Evolutionary conservation across 2,113 vertebrate species (phyloP), one percentile per base, ranked within the genome.

Genomic region (Uria aalge): DNA sequence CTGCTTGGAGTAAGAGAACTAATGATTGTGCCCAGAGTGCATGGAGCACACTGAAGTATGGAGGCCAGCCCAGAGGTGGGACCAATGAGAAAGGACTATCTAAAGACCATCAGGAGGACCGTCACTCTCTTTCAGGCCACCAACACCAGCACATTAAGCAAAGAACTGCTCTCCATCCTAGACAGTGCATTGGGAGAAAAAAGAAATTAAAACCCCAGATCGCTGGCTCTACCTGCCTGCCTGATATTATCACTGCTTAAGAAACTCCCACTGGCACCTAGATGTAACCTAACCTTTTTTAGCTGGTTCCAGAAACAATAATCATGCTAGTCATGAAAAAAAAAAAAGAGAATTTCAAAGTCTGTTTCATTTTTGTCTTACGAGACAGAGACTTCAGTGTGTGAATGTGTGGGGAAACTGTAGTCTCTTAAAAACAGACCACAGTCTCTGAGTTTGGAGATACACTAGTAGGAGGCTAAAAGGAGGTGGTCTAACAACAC

Each of bases 191-290:
- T 77, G 71, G 50, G 32, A 55, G 34, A 60, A 67, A 85, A 64
- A 78, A 52, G 34, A 62, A 12, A 38, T 59, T 0, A 52, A 78
- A 52, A 53, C 16, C 7, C 55, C 8, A 30, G 15, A 40, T 22
- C 3, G 1, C 41, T 79, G 45, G 8, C 34, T 82, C 9, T 60
- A 47, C 40, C 29, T 53, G 13, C 29, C 26, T 80, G 47, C 12
- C 15, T 77, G 59, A 78, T n/a, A 0, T 0, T 0, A 57, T 57
- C 36, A 8, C 40, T 66, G 34, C 23, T 18, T 62, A 30, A 64
- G 20, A 56, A 64, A 17, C 18, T 52, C 30, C 41, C 32, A 13
- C 29, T 50, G 48, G 22, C 22, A 55, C 40, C n/a, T 63, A 34
- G 48, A 19, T 60, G 62, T 55, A 57, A 59, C 24, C 22, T 9